Evolutionary conservation across 2,797 vertebrate species (phyloP), one percentile per base, ranked within the genome.

Genomic region (Micropoecilia bifurca): DNA sequence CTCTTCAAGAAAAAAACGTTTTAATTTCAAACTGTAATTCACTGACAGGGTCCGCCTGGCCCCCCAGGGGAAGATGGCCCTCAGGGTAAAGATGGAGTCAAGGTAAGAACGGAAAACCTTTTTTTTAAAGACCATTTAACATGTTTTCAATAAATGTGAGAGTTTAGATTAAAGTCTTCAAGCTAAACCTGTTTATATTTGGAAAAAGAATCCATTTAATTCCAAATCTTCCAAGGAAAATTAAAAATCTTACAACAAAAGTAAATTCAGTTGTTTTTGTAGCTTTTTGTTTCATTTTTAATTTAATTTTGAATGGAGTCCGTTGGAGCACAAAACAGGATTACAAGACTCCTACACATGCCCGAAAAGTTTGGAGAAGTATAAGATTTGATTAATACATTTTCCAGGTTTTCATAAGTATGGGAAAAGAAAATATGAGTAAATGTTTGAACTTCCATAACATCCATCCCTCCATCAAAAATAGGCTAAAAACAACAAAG

Each of bases 41-140:
- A 22, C 89, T 86, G 78, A 6, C 63, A 99, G 98, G 98, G 98
- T 89, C 92, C 92, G 84, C 95, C 96, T 72, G 98, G 98, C 89
- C 94, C 95, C 80, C 80, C 95, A 71, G 98, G 98, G 82, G 98
- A 99, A 96, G 98, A 99, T 0, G 98, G 98, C 59, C 81, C 94
- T 87, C 98, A 98, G 92, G 98, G 98, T 74, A 98, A 97, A 95
- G 97, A 99, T 89, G 98, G 98, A 82, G 55, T 91, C 77, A 99
- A 98, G 97, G 98, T 99, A 95, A 91, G 90, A 43, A 77, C 22
- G 33, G 3, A 28, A 76, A 78, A 18, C 28, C 0, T 1, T 72
- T 33, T 33, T 33, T 0, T 75, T 50, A 33, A 73, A n/a, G 10
- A n/a, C 41, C 80, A 73, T 20, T 5, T 77, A 50, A 47, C 4